Conservation (phyloP, 2,797 vertebrate species). For the Paguma larvata region DNA sequence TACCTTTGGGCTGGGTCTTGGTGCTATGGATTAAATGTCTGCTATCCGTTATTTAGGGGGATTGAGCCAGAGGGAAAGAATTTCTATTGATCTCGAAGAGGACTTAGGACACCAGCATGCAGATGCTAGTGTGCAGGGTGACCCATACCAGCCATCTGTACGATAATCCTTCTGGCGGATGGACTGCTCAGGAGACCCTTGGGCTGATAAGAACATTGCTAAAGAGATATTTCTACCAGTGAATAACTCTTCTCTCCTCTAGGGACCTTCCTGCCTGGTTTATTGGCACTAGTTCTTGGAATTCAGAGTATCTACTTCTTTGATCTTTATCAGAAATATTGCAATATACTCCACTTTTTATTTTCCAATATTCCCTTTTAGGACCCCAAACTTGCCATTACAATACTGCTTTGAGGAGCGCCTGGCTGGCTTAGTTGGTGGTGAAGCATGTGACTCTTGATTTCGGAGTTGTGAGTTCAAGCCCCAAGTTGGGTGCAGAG, state of each 20-base stretch:
- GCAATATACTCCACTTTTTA: not conserved
- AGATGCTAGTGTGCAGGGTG: not conserved
- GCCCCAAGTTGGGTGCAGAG: not conserved
- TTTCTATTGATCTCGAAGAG: not conserved
- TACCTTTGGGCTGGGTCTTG: not conserved
- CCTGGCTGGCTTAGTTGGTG: not conserved
- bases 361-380: constrained; percentile 8
- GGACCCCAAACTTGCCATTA: not conserved
- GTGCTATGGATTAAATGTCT: not conserved
- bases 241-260: not conserved
- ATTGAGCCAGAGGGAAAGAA: not conserved
- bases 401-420: not conserved
- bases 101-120: not conserved
- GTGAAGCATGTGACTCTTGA: not conserved
- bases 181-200: not conserved
- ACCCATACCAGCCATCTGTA: not conserved
- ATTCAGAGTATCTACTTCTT: constrained; percentile 4
- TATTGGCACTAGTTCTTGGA: not conserved
- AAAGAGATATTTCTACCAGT: not conserved
- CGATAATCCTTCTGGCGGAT: not conserved
- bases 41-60: not conserved
- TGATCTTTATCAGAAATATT: not conserved
- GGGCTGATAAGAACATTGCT: not conserved
- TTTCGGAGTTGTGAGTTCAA: not conserved
- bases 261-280: not conserved